These are phyloP conservation scores for Barbus barbus DNA, from an alignment of 2,113 vertebrate species.

Conservation along the genomic window DNA sequence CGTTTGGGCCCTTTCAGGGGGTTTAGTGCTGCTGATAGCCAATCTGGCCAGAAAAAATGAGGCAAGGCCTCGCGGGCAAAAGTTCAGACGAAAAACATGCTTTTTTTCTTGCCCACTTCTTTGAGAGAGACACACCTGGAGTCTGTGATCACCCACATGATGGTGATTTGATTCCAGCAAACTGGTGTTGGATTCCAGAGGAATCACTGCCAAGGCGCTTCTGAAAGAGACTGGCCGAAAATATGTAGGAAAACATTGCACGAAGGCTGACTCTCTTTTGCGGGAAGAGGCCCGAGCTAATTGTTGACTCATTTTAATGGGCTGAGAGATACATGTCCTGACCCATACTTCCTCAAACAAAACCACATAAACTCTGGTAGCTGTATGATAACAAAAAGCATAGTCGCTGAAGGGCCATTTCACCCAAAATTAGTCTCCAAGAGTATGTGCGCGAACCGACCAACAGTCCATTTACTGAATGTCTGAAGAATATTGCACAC, in stretches of 20 bases:
- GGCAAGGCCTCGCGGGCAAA: neutral
- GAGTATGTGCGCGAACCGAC: neutral
- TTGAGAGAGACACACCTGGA: conserved; percentile 30
- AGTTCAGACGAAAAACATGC: neutral
- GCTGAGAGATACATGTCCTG: conserved; percentile 33
- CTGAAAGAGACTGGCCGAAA: conserved; percentile 20
- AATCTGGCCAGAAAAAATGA: conserved; percentile 19
- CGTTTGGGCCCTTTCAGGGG: conserved; percentile 27
- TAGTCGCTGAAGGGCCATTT: neutral
- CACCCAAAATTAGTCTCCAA: neutral
- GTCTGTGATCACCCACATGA: conserved; percentile 33
- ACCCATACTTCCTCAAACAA: conserved; percentile 27
- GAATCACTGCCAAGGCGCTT: conserved; percentile 20
- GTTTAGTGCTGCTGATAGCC: conserved; percentile 11
- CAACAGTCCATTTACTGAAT: no score
- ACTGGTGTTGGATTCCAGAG: conserved; percentile 26
- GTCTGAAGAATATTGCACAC: neutral
- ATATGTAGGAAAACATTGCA: conserved; percentile 33
- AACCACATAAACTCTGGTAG: neutral
- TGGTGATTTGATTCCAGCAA: conserved; percentile 14
- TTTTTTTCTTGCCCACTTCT: neutral
- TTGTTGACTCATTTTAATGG: conserved; percentile 38
- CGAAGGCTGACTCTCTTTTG: conserved; percentile 13
- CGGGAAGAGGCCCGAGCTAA: conserved; percentile 34
- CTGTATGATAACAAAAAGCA: neutral